Evolutionary conservation across 1,140 invertebrate species (phyloP).

Genomic region (Brachionus manjavacas): DNA sequence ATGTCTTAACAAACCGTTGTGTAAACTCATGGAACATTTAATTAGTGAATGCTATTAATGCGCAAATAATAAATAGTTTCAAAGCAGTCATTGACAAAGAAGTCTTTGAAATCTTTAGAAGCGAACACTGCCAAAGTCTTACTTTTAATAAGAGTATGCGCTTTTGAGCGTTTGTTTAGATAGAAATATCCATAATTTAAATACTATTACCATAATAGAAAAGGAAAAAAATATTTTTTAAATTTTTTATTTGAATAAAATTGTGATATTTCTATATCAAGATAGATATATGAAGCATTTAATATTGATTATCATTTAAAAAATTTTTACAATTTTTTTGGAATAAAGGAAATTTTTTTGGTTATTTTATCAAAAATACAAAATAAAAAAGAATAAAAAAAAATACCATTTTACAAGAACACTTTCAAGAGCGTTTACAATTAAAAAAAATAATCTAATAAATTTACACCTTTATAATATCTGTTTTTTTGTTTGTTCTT

Average conservation of each 20-base stretch:
- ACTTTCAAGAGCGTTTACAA: conserved; percentile 14
- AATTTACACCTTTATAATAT: neutral
- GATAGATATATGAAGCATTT: neutral
- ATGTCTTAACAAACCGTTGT: too few species aligned
- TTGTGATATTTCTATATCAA: neutral
- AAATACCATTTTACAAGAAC: conserved; percentile 2
- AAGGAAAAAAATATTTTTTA: too few species aligned
- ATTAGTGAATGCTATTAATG: too few species aligned
- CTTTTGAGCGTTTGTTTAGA: too few species aligned
- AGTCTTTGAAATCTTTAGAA: too few species aligned
- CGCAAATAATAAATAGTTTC: too few species aligned
- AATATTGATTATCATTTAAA: neutral
- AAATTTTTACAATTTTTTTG: neutral
- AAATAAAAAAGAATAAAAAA: neutral
- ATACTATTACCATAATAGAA: too few species aligned
- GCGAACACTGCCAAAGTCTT: too few species aligned
- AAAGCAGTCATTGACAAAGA: too few species aligned
- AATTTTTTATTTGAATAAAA: neutral
- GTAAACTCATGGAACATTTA: too few species aligned
- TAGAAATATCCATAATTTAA: too few species aligned
- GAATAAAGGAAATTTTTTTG: neutral
- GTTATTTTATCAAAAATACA: neutral
- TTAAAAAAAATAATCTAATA: neutral
- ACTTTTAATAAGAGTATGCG: too few species aligned
- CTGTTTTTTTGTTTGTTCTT: neutral